Percentiles rank a stretch among this genome's conserved stretches.
phyloP scores from a whole-genome alignment of 2,888 invertebrate species.

The Eueremaeus valkanovi region DNA sequence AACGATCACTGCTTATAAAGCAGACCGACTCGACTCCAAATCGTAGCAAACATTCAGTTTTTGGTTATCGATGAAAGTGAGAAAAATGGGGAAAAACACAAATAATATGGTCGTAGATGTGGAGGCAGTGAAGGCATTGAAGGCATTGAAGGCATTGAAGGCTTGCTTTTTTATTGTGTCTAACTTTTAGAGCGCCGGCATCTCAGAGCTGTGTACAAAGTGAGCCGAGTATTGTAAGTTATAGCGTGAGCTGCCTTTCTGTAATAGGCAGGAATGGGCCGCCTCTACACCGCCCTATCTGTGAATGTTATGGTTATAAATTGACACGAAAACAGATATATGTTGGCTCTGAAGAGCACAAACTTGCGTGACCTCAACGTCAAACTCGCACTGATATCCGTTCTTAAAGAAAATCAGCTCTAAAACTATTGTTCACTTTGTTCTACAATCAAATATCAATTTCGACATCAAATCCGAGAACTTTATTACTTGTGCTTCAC shows the following conservation, averaged over 20 bases:
- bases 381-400: background rate
- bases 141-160: background rate
- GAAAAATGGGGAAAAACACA: constrained; percentile 27
- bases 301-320: constrained; percentile 35
- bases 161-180: constrained; percentile 29
- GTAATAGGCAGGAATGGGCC: constrained; percentile 33
- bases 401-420: constrained; percentile 1
- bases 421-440: constrained; percentile 9
- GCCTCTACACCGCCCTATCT: constrained; percentile 28
- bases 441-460: constrained; percentile 2
- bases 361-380: background rate
- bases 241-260: constrained; percentile 28
- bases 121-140: background rate
- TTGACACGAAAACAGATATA: constrained; percentile 33
- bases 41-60: background rate
- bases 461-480: background rate
- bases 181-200: constrained; percentile 5
- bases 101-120: background rate
- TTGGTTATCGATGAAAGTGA: constrained; percentile 14
- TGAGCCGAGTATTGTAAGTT: constrained; percentile 20
- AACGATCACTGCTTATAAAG: background rate
- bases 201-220: background rate
- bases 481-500: background rate
- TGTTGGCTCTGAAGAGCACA: constrained; percentile 1
- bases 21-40: constrained; percentile 9